A percentile compares a stretch with the other conserved stretches of the same genome.
Evolutionary conservation across 1,140 invertebrate genomes (phyloP).

Genomic region (Chrysomallon squamiferum): DNA sequence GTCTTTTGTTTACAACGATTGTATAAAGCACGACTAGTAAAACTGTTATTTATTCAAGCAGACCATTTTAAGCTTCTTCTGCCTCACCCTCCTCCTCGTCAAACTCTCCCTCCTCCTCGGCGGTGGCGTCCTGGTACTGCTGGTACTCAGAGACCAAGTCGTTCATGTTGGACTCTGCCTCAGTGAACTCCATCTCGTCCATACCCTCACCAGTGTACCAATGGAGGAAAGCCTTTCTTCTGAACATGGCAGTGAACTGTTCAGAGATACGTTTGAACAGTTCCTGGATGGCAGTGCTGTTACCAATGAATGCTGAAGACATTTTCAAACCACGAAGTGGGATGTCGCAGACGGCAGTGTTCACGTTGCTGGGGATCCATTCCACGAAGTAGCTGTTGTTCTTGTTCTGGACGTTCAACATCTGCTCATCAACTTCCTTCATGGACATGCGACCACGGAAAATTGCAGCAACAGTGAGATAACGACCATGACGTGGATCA

Average conservation of each 20-base stretch:
- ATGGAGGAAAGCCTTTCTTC: constrained; percentile 79
- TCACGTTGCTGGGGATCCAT: constrained; percentile 76
- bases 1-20: too few species aligned
- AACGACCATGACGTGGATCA: constrained; percentile 81
- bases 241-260: constrained; percentile 70
- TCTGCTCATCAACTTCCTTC: constrained; percentile 84
- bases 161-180: constrained; percentile 70
- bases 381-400: constrained; percentile 80
- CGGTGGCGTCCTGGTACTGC: constrained; percentile 60
- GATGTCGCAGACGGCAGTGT: constrained; percentile 87
- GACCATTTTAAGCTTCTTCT: constrained; percentile 53
- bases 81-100: constrained; percentile 75
- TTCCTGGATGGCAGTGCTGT: constrained; percentile 77
- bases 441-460: constrained; percentile 95
- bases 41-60: too few species aligned
- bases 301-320: constrained; percentile 81
- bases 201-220: constrained; percentile 82
- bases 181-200: constrained; percentile 85
- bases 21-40: too few species aligned
- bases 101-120: constrained; percentile 58
- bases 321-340: constrained; percentile 89
- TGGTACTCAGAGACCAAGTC: constrained; percentile 57
- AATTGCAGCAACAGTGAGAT: constrained; percentile 91
- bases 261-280: constrained; percentile 79
- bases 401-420: constrained; percentile 85